Base-by-base conservation (phyloP, 2,797 vertebrate species). In the Malurus leucopterus region DNA sequence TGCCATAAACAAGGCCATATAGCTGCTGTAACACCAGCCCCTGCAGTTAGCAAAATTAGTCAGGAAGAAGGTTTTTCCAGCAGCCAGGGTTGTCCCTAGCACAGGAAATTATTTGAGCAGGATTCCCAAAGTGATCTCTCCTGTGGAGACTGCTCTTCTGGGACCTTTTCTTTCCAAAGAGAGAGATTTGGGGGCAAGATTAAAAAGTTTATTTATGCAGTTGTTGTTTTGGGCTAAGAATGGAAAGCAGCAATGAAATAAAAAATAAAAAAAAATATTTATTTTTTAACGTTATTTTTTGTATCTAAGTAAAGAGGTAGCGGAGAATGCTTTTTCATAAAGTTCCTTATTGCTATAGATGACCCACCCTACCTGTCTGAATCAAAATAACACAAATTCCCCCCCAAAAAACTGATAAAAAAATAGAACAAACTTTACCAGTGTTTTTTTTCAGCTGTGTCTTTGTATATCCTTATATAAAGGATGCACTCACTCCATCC, bases 1-100 rank as follows among this genome's bases (percentile, higher is more conserved):
- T 93, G 72, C 86, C 75, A 77, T 95, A 93, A 91, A 85, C 79
- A 92, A 92, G 59, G 29, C 86, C 74, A 34, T 40, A n/a, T 15
- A 75, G 82, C 79, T 82, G 73, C 65, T 81, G 34, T 58, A 43
- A 59, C 53, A 53, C 32, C 91, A 89, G 74, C 90, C 73, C 76
- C 70, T 75, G 76, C 46, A 85, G 69, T 91, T 90, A 78, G 32
- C 15, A 44, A 44, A 69, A 77, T 72, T 80, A 49, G 40, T 22
- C 30, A 69, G 62, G 76, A 57, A 63, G 20, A 72, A 85, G 67
- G 13, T 17, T 87, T 92, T 84, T 85, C 41, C 49, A 85, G 75
- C 29, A 63, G 54, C 64, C 58, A 38, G 36, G 9, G 26, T 29
- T 64, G 29, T 74, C 46, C 49, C 27, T 29, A 32, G 57, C 57